Evolutionary conservation across 2,888 invertebrate genomes (phyloP).

Genomic region (Papilio protenor): DNA sequence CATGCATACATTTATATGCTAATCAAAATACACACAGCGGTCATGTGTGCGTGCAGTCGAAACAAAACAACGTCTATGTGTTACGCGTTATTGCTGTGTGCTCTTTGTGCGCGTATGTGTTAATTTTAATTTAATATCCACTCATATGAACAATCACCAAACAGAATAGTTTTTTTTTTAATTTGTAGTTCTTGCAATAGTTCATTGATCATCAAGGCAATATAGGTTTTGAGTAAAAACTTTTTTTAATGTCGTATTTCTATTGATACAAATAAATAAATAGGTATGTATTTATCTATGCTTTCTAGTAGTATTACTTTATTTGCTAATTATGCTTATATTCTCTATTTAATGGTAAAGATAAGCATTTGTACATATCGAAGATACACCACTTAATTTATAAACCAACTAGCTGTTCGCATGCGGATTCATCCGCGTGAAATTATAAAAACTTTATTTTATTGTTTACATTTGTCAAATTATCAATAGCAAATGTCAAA

Average conservation of each 20-base stretch:
- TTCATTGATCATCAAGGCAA: neutral
- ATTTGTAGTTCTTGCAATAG: neutral
- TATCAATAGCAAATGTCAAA: too few species aligned
- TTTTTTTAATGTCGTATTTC: neutral
- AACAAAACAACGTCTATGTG: constrained; percentile 1
- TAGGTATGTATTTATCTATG: neutral
- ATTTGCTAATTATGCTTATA: neutral
- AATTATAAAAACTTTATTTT: too few species aligned
- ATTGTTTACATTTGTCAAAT: too few species aligned
- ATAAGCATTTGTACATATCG: neutral
- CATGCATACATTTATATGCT: constrained; percentile 17
- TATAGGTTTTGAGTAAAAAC: neutral
- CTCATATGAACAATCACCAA: neutral
- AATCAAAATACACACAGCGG: constrained; percentile 19
- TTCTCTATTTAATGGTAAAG: neutral
- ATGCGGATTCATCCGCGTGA: too few species aligned
- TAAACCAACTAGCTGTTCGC: too few species aligned
- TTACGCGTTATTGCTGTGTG: neutral
- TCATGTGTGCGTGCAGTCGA: neutral
- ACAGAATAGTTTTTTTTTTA: neutral
- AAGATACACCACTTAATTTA: neutral
- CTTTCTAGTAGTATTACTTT: neutral
- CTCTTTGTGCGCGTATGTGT: neutral
- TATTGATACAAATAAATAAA: neutral
- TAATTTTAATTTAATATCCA: constrained; percentile 16